phyloP scores from a whole-genome alignment of 2,888 invertebrate genomes.

The Himalopsyche tibetana region DNA sequence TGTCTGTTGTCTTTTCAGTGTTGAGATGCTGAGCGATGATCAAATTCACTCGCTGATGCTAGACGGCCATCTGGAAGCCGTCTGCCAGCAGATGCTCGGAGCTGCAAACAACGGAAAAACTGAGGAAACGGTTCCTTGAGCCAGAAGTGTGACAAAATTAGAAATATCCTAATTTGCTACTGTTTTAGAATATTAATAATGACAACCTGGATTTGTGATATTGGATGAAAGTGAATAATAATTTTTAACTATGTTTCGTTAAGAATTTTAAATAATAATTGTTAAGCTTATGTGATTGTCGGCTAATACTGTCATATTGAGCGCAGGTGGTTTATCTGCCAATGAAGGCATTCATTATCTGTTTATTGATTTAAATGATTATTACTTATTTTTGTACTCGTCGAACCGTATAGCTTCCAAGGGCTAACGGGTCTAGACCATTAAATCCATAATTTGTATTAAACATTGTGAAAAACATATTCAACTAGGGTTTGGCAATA shows the following conservation, averaged over 20 bases:
- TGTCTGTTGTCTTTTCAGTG: slow-evolving; percentile 73
- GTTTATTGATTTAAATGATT: no score
- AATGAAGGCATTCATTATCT: no score
- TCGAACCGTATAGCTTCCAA: no score
- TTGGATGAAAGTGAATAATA: not conserved
- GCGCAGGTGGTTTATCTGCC: no score
- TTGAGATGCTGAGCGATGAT: slow-evolving; percentile 87
- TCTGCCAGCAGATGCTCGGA: slow-evolving; percentile 82
- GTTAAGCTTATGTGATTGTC: no score
- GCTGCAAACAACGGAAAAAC: slow-evolving; percentile 52
- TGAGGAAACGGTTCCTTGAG: slow-evolving; percentile 56
- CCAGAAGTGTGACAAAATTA: not conserved
- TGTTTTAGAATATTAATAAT: not conserved
- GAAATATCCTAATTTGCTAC: slow-evolving; percentile 7
- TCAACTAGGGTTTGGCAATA: no score
- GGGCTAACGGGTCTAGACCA: no score
- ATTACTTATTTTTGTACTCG: no score
- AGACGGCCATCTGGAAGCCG: slow-evolving; percentile 83
- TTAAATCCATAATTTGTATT: no score
- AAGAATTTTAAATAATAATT: no score
- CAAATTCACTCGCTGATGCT: slow-evolving; percentile 86
- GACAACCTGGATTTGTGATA: slow-evolving; percentile 14
- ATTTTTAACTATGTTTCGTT: not conserved
- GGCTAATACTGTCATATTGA: no score
- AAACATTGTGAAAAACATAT: no score